Evolutionary conservation across 2,797 vertebrate genomes (phyloP), one percentile per base, ranked within the genome.

Genomic region (Podarcis lilfordi): DNA sequence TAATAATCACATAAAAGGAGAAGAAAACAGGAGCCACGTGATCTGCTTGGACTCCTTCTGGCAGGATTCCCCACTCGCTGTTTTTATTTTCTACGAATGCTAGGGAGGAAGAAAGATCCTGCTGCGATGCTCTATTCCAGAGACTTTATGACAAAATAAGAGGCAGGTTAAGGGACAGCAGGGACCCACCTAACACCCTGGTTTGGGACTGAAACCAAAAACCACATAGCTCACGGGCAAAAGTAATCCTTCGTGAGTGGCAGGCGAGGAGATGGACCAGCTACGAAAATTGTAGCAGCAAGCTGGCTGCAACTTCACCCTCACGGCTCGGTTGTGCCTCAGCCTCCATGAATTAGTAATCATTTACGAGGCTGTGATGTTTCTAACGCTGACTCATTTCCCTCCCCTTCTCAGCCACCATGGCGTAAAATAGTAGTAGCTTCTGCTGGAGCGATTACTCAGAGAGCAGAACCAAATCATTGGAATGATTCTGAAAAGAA

Each of bases 11-110:
- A 2, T 88, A 89, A 92, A 91, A 81, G 89, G 86, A 86, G 68
- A 85, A 81, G 5, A n/a, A 91, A 92, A 91, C 89, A 93, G 10
- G 78, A 78, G 82, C 92, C 93, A 92, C 0, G 0, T 93, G 92
- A 80, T 8, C 29, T 29, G 13, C 21, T 37, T 23, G 32, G 45
- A 77, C 23, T 32, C 59, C 75, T 85, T 82, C 78, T 32, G 74
- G 50, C 0, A 0, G 76, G 76, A 78, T 92, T 94, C 89, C 82
- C 84, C 86, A n/a, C 91, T 90, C 5, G 0, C 82, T 84, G 88
- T 55, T 75, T 95, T 91, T 90, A 88, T 92, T 93, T 92, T 83
- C 80, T 43, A 0, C 80, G 91, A 93, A 79, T 37, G 71, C 85
- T 50, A 78, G 72, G 66, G 69, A 37, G 37, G 3, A 15, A 15